Evolutionary conservation across 2,888 invertebrate genomes (phyloP), one percentile per base, ranked within the genome.

Genomic region (Rhogogaster chlorosoma): DNA sequence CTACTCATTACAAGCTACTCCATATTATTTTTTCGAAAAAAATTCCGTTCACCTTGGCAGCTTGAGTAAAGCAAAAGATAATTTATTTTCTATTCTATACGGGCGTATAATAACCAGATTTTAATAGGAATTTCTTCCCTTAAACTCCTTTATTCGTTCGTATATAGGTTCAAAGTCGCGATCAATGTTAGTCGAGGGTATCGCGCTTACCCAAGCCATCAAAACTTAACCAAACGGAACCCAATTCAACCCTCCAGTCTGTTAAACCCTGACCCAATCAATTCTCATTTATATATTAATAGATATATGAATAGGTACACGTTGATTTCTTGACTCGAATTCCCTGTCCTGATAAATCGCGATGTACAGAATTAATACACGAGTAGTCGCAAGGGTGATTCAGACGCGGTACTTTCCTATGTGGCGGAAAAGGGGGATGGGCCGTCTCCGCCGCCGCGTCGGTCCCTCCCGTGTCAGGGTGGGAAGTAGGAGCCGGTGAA

Each of bases 391-490:
- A 45, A 29, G 75, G 49, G 75, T 53, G 53, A 57, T 78, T 12
- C 53, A 29, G 38, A 80, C 29, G 61, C 32, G 57, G 80, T 36
- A 61, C 26, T 80, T 61, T 80, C 53, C 42, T 38, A 12, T 5
- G 18, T 18, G 26, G 61, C 15, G 29, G 26, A 53, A 61, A 18
- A 83, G 70, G 70, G 83, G 83, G 83, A 83, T 67, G 32, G 83
- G 83, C 70, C 83, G 70, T 67, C 29, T 83, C 83, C 70, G 83
- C 83, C 83, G 83, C 83, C 64, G 45, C 67, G 83, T 83, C 83
- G 83, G 83, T 83, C 83, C 83, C 83, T 80, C 80, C 67, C 67
- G 83, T 83, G 83, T 70, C 36, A 83, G 70, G 70, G 83, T 83
- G 83, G 80, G 80, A 83, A 70, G 83, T 83, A 15, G 36, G 22